phyloP scores from a whole-genome alignment of 2,113 vertebrate genomes.

The Ranitomeya imitator region DNA sequence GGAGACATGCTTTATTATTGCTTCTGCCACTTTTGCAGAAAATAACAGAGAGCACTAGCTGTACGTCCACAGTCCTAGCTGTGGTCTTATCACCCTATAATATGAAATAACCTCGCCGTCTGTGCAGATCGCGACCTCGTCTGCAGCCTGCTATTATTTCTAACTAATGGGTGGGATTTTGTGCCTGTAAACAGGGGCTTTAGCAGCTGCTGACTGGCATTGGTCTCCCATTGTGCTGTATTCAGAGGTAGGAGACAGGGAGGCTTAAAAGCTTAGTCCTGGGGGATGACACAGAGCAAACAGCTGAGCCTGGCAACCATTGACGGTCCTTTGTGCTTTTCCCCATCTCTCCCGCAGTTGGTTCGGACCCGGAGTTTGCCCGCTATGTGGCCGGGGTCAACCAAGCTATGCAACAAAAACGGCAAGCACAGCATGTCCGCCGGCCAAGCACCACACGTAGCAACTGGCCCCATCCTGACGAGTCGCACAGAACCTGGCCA shows the following conservation, averaged over 20 bases:
- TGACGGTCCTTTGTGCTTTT: conserved; percentile 63
- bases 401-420: conserved; percentile 97
- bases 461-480: conserved; percentile 93
- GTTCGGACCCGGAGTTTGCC: conserved; percentile 96
- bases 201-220: conserved; percentile 57
- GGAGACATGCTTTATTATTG: too few species aligned
- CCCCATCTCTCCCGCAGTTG: conserved; percentile 75
- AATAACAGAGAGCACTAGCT: background rate
- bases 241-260: conserved; percentile 60
- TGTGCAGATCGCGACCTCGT: background rate
- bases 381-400: conserved; percentile 96
- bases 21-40: background rate
- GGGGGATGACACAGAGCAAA: conserved; percentile 58
- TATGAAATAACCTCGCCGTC: background rate
- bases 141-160: background rate
- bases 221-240: conserved; percentile 61
- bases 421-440: conserved; percentile 90
- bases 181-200: background rate
- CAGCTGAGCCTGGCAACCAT: conserved; percentile 64
- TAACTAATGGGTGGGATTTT: background rate
- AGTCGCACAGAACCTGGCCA: conserved; percentile 92
- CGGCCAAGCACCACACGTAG: conserved; percentile 85
- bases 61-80: background rate
- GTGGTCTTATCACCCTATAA: background rate
- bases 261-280: conserved; percentile 60